Conservation (phyloP, 2,888 invertebrate species). For the Apoda limacodes region DNA sequence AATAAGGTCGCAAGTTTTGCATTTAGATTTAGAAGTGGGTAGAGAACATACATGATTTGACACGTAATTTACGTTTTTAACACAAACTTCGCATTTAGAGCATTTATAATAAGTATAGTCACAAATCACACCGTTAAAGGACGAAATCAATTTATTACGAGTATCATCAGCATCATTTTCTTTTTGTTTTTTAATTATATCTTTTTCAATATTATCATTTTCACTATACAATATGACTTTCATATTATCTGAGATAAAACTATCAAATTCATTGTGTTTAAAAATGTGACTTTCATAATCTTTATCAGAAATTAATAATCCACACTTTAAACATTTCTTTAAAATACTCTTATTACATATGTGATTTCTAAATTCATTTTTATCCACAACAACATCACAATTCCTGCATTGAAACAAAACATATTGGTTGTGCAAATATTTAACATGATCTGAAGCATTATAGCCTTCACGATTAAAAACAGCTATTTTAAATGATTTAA, state of each 20-base stretch:
- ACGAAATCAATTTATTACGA: constrained; percentile 14
- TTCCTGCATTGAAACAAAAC: constrained; percentile 43
- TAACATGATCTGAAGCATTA: not conserved
- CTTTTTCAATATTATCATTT: constrained; percentile 10
- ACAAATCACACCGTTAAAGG: constrained; percentile 32
- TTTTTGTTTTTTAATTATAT: not conserved
- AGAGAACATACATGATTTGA: constrained; percentile 31
- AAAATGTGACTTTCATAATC: constrained; percentile 30
- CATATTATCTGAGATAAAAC: constrained; percentile 32
- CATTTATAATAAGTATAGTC: constrained; percentile 45
- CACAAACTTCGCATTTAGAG: constrained; percentile 33
- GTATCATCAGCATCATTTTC: constrained; percentile 1
- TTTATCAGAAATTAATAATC: constrained; percentile 27
- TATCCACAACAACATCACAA: constrained; percentile 35
- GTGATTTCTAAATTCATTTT: constrained; percentile 24
- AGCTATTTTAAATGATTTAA: constrained; percentile 34
- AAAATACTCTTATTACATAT: constrained; percentile 27
- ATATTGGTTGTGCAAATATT: constrained; percentile 17
- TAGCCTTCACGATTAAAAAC: constrained; percentile 28
- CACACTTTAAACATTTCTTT: constrained; percentile 35
- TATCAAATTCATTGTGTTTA: constrained; percentile 32
- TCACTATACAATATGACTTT: constrained; percentile 39
- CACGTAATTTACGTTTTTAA: constrained; percentile 22
- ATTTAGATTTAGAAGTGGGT: constrained; percentile 27
- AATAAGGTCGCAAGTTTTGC: constrained; percentile 33